Evolutionary conservation across 2,113 vertebrate genomes (phyloP), one percentile per base, ranked within the genome.

Genomic region (Nesogale talazaci): DNA sequence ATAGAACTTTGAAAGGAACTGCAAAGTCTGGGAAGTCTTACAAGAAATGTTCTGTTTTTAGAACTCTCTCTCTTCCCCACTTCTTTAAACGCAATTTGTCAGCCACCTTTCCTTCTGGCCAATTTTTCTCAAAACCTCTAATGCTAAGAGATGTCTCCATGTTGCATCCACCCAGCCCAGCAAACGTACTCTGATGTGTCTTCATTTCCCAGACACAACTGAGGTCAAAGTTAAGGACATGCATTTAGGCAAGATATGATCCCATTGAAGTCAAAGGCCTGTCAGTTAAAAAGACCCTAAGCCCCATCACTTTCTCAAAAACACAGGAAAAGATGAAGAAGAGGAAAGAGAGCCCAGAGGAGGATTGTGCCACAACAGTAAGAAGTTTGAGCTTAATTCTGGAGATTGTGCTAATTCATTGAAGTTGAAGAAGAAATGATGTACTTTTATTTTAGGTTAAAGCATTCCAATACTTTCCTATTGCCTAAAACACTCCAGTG

Each of bases 361-460:
- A 63, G n/a, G n/a, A 4, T 38, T 76, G 78, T 81, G 83, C 83
- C 80, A 63, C 10, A 20, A 1, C 0, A 1, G 3, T 27, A 56
- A 72, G 23, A 52, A 11, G 8, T 88, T 57, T 67, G 81, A 90
- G 40, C 70, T 79, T 88, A 78, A 63, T 75, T 94, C n/a, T 86
- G 36, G 38, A 82, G 23, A 15, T 29, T 78, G 15, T 3, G 15
- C 20, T 75, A 63, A 74, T 56, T 78, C 63, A 52, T n/a, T 85
- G 83, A 69, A 38, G 59, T 10, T 81, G 72, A 72, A 84, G 76
- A 56, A 22, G 34, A 3, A 27, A 75, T 52, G 75, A 67, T 83
- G 82, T 61, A 46, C 36, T 86, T 75, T 34, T 74, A 76, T 94
- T 83, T 89, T 57, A 91, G n/a, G 63, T 88, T 36, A 78, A 88